Base-by-base conservation (phyloP, 2,888 invertebrate species). In the Aphrophora alni region DNA sequence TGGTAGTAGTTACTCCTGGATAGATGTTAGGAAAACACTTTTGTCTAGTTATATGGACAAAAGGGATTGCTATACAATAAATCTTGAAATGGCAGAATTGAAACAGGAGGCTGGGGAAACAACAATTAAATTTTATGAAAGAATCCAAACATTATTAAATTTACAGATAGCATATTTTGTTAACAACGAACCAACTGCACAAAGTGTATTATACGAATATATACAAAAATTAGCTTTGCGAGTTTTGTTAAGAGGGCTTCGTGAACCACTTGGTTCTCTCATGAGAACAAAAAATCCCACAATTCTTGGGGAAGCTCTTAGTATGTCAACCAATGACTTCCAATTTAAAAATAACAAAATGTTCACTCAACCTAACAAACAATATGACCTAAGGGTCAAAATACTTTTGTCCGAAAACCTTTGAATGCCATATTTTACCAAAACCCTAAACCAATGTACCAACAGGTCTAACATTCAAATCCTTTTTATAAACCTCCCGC, bases 131-230 rank as follows among this genome's bases (percentile, higher is more conserved):
- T 72, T 72, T 27, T 12, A 25, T 72, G 10, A 24, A 25, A 72
- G 27, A 72, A 72, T 72, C 24, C 24, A 72, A 72, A 72, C 3
- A 25, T 72, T 72, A 72, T 27, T 72, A 27, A 26, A 72, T 72
- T 12, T 10, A 21, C 72, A 25, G 26, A 72, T 72, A 17, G n/a
- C 72, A 27, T 72, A 25, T 72, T 26, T 17, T 17, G 17, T 28
- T 24, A 73, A 73, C 28, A 73, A 26, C 2, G 44, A 44, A 44
- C 14, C 44, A 44, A 14, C 17, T 44, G 12, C 10, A 44, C n/a
- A n/a, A n/a, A n/a, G n/a, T n/a, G n/a, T n/a, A n/a, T 14, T 44
- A 17, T 44, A 2, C 44, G 17, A 44, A 17, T 44, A 44, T 44
- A 12, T 44, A 14, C 44, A 44, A 44, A 44, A 14, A 44, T 33